phyloP scores from a whole-genome alignment of 2,888 invertebrate genomes.

The Drosophila helvetica region DNA sequence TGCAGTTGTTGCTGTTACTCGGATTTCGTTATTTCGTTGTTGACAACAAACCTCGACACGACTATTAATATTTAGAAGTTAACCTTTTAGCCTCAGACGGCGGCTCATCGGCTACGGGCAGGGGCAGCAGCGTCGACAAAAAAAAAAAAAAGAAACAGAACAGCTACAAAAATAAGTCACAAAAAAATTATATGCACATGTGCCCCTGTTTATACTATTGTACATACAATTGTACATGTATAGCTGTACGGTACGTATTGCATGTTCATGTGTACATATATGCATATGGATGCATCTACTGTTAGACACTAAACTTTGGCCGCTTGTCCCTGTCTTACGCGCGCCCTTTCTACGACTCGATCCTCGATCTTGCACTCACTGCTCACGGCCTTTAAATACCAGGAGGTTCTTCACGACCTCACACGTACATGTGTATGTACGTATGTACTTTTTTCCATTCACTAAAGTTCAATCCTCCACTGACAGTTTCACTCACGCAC shows the following conservation, averaged over 20 bases:
- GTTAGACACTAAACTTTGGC: conserved; percentile 37
- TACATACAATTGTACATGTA: conserved; percentile 22
- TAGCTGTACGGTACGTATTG: conserved; percentile 1
- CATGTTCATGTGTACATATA: conserved; percentile 7
- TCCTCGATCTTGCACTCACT: background rate
- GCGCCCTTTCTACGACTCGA: conserved; percentile 3
- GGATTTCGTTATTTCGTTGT: conserved; percentile 52
- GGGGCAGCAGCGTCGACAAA: conserved; percentile 34
- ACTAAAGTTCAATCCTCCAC: background rate
- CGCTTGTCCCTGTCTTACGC: conserved; percentile 25
- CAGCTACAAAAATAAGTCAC: conserved; percentile 24
- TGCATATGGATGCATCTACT: conserved; percentile 20
- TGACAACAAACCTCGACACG: conserved; percentile 62
- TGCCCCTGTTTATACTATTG: conserved; percentile 2
- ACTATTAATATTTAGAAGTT: conserved; percentile 84
- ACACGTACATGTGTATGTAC: too few relatives aligned
- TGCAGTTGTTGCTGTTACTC: conserved; percentile 36
- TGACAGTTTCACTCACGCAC: too few relatives aligned
- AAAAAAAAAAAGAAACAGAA: conserved; percentile 41
- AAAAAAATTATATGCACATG: conserved; percentile 35
- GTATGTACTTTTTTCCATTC: too few relatives aligned
- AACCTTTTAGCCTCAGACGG: conserved; percentile 81
- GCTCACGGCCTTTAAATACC: background rate
- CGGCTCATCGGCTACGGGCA: conserved; percentile 67
- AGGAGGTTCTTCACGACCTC: background rate